Evolutionary conservation across 2,888 invertebrate genomes (phyloP), one percentile per base, ranked within the genome.

Genomic region (Anthrax anthrax): DNA sequence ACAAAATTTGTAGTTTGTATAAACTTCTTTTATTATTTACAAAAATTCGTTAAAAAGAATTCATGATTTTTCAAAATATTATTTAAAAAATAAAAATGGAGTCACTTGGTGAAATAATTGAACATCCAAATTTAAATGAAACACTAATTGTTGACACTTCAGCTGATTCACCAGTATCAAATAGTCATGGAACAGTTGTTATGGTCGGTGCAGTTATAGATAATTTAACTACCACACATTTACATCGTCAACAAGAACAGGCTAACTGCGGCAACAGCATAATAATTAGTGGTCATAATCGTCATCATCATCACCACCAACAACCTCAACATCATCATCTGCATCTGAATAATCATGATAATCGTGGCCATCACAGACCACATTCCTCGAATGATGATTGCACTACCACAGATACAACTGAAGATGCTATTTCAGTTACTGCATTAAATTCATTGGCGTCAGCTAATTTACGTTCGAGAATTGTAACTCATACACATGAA

Each of bases 61-160:
- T 12, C 8, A 32, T 32, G 3, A 12, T 9, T 12, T 10, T 6
- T 5, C 12, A 10, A 29, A 29, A 29, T n/a, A n/a, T n/a, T n/a
- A n/a, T n/a, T n/a, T 9, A 29, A 29, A 29, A 32, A 43, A 17
- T 41, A 18, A 43, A 48, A 45, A 75, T 75, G 74, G 74, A 75
- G 60, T 73, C 74, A 59, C 72, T 75, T 60, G 73, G 71, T 60
- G 74, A 75, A 59, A 75, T 76, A 67, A 74, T 75, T 60, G 74
- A 75, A 61, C 71, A 72, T 60, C 74, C 73, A 62, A 63, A 72
- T 56, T 67, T 73, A 55, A 70, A 68, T 58, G 72, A 74, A 59
- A 64, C 67, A 47, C 54, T 69, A 47, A 60, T 62, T 32, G 70
- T 57, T 37, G 65, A 66, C 47, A 57, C 73, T 52, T 65, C 69